phyloP scores from a whole-genome alignment of 2,888 invertebrate genomes.

The Leptopilina drosophilae region DNA sequence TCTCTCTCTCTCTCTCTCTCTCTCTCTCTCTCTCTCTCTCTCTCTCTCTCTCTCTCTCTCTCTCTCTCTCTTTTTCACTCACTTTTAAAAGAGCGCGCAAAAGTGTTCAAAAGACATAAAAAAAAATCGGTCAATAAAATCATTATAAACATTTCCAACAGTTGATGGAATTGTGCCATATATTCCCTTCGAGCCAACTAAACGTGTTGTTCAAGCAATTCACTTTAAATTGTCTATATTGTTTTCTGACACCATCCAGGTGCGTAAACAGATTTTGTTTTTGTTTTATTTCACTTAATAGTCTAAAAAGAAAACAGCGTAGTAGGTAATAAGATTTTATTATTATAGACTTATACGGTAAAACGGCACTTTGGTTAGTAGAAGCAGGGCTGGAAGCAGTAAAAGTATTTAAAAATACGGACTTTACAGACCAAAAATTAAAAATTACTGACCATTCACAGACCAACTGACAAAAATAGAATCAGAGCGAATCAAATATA shows the following conservation, averaged over 20 bases:
- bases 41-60: not conserved
- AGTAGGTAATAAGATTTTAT: not conserved
- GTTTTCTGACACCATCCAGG: constrained; percentile 9
- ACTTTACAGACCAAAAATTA: too few species aligned
- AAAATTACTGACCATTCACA: too few species aligned
- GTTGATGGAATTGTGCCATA: constrained; percentile 23
- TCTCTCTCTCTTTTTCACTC: too few species aligned
- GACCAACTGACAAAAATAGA: too few species aligned
- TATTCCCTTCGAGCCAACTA: constrained; percentile 17
- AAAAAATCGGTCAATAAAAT: constrained; percentile 16
- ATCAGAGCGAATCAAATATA: too few species aligned
- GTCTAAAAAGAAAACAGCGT: not conserved
- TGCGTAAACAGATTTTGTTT: constrained; percentile 1
- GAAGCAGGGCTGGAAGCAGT: too few species aligned
- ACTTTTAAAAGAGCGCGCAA: constrained; percentile 14
- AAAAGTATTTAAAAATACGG: too few species aligned
- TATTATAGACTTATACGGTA: too few species aligned
- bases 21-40: not conserved
- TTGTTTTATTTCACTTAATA: not conserved
- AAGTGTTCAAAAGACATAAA: constrained; percentile 5
- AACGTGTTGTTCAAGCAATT: constrained; percentile 20
- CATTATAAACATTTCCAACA: not conserved
- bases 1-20: too few species aligned
- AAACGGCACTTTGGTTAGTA: too few species aligned
- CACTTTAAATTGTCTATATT: not conserved